phyloP scores from a whole-genome alignment of 2,797 vertebrate species.

The Ara ararauna region DNA sequence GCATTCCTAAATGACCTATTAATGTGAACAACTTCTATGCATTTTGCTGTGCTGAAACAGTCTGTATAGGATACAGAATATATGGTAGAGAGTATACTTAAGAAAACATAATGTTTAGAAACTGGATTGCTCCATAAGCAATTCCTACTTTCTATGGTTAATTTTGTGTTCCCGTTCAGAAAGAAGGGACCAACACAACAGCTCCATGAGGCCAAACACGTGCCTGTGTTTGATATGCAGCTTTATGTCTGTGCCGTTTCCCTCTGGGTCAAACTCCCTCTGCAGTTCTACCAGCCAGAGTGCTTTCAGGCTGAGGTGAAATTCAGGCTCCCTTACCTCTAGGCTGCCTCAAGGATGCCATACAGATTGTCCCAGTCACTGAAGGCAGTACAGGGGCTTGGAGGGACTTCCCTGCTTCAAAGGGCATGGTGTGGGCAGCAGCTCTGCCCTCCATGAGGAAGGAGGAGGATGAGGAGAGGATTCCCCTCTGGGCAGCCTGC shows the following conservation, averaged over 20 bases:
- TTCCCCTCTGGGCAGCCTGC: neutral
- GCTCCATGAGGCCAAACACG: neutral
- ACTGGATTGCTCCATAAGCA: neutral
- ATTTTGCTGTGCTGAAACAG: neutral
- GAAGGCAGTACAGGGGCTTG: neutral
- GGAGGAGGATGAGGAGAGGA: neutral
- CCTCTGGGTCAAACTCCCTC: neutral
- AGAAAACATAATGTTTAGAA: neutral
- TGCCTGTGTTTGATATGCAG: fast-evolving
- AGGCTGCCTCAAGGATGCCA: fast-evolving
- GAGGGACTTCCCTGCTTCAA: neutral
- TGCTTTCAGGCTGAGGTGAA: neutral
- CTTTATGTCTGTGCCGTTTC: neutral
- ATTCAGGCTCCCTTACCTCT: neutral
- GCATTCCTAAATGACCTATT: neutral
- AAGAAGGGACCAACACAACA: neutral
- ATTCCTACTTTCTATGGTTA: neutral
- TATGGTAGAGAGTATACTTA: neutral
- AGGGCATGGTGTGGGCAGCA: fast-evolving
- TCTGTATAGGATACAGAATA: neutral
- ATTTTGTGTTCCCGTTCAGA: neutral
- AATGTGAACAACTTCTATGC: neutral
- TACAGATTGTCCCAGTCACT: neutral
- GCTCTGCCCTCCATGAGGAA: neutral
- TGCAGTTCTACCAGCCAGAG: neutral